Percentiles rank a stretch among this genome's conserved stretches.
Conservation (phyloP, 1,140 invertebrate species). For the Parapsyche elsis region DNA sequence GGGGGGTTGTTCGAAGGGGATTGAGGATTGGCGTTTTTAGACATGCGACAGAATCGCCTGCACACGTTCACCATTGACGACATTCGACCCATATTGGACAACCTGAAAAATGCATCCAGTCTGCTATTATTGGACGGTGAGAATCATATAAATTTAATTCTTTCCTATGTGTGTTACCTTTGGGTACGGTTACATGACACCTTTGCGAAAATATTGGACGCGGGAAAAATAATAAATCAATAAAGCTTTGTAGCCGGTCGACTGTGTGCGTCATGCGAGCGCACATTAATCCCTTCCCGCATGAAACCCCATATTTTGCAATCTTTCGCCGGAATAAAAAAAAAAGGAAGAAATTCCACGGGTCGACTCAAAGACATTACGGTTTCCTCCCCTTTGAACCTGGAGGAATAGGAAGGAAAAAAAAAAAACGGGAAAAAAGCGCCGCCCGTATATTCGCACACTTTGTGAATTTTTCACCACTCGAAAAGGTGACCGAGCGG, state of each 20-base stretch:
- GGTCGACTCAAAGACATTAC: conserved; percentile 16
- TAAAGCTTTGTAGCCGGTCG: too few species aligned
- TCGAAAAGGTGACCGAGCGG: conserved; percentile 32
- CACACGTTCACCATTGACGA: conserved; percentile 78
- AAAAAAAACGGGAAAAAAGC: neutral
- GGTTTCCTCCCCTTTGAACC: neutral
- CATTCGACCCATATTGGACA: conserved; percentile 78
- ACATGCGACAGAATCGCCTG: conserved; percentile 78
- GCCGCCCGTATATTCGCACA: neutral
- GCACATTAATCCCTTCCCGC: conserved; percentile 27
- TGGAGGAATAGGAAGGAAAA: neutral
- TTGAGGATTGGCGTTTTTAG: conserved; percentile 73
- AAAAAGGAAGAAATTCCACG: conserved; percentile 3
- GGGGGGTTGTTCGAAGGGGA: conserved; percentile 75
- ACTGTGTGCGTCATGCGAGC: too few species aligned
- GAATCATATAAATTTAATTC: conserved; percentile 58
- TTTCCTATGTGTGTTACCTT: too few species aligned
- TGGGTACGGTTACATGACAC: too few species aligned
- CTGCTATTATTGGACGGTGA: conserved; percentile 80
- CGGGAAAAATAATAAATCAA: too few species aligned
- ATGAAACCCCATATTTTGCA: conserved; percentile 17
- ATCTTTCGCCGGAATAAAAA: neutral
- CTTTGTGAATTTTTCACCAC: conserved; percentile 19
- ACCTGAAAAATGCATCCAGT: conserved; percentile 75
- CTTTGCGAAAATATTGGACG: too few species aligned